Percentiles rank a stretch among this genome's conserved stretches.
Conservation (phyloP, 1,140 invertebrate genomes). For the Drosophila orosa region DNA sequence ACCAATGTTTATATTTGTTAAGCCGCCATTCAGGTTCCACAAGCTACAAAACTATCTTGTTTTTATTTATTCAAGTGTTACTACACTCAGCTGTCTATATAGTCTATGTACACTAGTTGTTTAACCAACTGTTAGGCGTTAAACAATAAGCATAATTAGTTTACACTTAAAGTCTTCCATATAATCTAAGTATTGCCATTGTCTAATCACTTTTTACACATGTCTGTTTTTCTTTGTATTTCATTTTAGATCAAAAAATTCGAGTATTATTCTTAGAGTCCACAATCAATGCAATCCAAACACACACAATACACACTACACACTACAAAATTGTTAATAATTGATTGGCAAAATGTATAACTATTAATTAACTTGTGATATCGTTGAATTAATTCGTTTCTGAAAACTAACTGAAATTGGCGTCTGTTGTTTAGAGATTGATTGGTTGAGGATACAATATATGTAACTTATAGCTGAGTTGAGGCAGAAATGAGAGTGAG, state of each 20-base stretch:
- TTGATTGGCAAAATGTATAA: conserved; percentile 9
- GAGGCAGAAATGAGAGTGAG: conserved; percentile 52
- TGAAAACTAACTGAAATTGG: conserved; percentile 21
- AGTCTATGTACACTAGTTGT: conserved; percentile 1
- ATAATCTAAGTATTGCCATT: conserved; percentile 15
- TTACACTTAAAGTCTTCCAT: background rate
- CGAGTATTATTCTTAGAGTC: conserved; percentile 70
- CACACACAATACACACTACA: conserved; percentile 21
- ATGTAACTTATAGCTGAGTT: conserved; percentile 68
- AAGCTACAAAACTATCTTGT: background rate
- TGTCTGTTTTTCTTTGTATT: conserved; percentile 62
- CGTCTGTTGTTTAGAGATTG: conserved; percentile 19
- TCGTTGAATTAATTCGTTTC: conserved; percentile 23
- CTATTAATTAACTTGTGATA: conserved; percentile 21
- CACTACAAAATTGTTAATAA: conserved; percentile 18
- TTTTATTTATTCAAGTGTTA: conserved; percentile 11
- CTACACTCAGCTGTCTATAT: background rate
- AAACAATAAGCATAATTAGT: conserved; percentile 1
- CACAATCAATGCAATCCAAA: conserved; percentile 22
- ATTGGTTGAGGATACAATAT: conserved; percentile 29
- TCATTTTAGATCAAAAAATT: conserved; percentile 81
- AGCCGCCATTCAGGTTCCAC: conserved; percentile 1
- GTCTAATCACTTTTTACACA: conserved; percentile 20
- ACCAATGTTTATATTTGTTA: background rate
- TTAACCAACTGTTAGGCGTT: background rate